Evolutionary conservation across 2,888 invertebrate species (phyloP), one percentile per base, ranked within the genome.

Genomic region (Amiota communis): DNA sequence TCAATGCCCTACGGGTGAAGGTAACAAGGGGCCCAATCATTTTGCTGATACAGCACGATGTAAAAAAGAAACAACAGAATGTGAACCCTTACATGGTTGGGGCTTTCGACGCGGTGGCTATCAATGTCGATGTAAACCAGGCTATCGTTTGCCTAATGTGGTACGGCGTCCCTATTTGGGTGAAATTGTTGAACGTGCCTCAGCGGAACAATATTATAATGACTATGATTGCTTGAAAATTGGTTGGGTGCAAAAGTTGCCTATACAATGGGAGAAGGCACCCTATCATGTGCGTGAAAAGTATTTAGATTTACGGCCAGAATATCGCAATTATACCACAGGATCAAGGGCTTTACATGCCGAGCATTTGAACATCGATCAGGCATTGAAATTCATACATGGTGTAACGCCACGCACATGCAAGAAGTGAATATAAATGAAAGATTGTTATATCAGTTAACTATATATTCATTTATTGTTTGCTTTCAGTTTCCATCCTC

Each of bases 1-100:
- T 91, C 98, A 98, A 86, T 99, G 98, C 92, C 98, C 98, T 0
- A 91, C 91, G 76, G 96, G 97, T 73, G 91, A 93, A 81, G 98
- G 98, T 64, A 98, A 98, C 87, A 94, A 92, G 79, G 93, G 94
- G 49, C 96, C 96, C 0, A 98, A 98, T 91, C 92, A 92, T 87
- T 98, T 98, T 91, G 94, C 94, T 1, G 94, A 95, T 77, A 98
- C 98, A 0, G 95, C 97, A 0, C 91, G 97, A 74, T 99, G 98
- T 91, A 97, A 97, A 91, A 92, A 93, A 80, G 95, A 95, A 85
- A 96, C 96, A 1, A 97, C 97, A 8, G 96, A 97, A 95, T 99
- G 98, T 90, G 98, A 99, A 90, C 98, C 98, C 0, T 89, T 98
- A 69, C 95, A 97, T 88, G 98, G 98, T 4, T 99, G 96, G 95